Conservation (phyloP, 2,888 invertebrate species). For the Stegana nigrithorax region DNA sequence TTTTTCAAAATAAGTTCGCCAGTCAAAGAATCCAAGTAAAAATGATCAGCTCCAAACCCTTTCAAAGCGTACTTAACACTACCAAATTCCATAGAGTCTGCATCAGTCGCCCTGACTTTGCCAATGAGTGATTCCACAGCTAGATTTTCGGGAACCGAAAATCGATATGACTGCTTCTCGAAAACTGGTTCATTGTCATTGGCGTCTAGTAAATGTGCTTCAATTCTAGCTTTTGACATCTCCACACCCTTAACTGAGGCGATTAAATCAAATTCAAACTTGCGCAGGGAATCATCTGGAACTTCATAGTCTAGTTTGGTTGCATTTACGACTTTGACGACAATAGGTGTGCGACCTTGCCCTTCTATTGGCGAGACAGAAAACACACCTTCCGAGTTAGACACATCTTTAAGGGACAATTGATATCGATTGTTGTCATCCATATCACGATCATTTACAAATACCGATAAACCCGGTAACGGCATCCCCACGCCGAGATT, state of each 20-base stretch:
- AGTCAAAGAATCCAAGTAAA: constrained; percentile 75
- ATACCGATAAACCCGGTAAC: constrained; percentile 78
- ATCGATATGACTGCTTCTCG: constrained; percentile 73
- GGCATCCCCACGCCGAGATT: constrained; percentile 79
- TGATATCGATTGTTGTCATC: constrained; percentile 80
- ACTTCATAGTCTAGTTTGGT: constrained; percentile 79
- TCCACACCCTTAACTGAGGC: constrained; percentile 72
- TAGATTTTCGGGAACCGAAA: constrained; percentile 77
- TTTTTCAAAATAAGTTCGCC: constrained; percentile 78
- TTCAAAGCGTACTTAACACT: constrained; percentile 79
- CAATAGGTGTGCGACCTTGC: constrained; percentile 80
- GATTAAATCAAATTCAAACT: constrained; percentile 77
- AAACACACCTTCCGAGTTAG: constrained; percentile 73
- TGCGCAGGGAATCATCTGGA: constrained; percentile 71
- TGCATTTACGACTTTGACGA: constrained; percentile 77
- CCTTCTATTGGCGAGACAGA: constrained; percentile 76
- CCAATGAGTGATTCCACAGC: constrained; percentile 74
- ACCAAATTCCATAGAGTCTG: constrained; percentile 80
- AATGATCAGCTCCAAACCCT: constrained; percentile 84
- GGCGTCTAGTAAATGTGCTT: constrained; percentile 77
- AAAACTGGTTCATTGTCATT: constrained; percentile 85
- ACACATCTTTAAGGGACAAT: constrained; percentile 73
- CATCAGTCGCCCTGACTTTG: constrained; percentile 77
- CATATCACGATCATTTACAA: constrained; percentile 79
- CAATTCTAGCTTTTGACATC: constrained; percentile 73